A percentile compares a stretch with the other conserved stretches of the same genome.
Conservation (phyloP, 2,113 vertebrate genomes). For the Etheostoma cragini region DNA sequence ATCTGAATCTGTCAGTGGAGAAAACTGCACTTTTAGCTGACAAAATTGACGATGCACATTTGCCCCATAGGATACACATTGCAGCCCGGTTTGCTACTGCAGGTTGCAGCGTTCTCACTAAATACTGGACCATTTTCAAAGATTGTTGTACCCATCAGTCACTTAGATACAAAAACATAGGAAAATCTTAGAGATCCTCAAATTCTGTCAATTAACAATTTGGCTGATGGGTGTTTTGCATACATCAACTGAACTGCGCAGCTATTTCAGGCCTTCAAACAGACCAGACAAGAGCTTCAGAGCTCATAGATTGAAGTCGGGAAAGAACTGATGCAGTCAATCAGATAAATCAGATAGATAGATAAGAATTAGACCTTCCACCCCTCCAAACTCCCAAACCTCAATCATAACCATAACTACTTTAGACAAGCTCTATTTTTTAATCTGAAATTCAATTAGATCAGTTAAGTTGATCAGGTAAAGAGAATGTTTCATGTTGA, state of each 20-base stretch:
- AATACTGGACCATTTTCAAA: too few relatives aligned
- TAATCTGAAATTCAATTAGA: not conserved
- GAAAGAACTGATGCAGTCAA: not conserved
- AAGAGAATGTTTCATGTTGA: not conserved
- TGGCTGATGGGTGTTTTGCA: too few relatives aligned
- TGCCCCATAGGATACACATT: too few relatives aligned
- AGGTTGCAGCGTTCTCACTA: too few relatives aligned
- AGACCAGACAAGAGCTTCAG: not conserved
- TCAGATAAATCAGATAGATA: not conserved
- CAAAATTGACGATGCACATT: too few relatives aligned
- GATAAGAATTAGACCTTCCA: not conserved
- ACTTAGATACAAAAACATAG: too few relatives aligned
- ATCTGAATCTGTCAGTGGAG: too few relatives aligned
- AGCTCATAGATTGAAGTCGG: not conserved
- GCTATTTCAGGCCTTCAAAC: slow-evolving; percentile 1
- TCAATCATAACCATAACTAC: not conserved
- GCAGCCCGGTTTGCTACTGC: too few relatives aligned
- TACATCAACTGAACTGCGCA: not conserved
- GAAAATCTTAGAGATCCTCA: not conserved
- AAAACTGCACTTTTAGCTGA: too few relatives aligned
- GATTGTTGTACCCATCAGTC: too few relatives aligned
- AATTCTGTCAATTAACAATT: not conserved
- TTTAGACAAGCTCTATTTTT: not conserved
- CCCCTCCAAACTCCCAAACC: not conserved
- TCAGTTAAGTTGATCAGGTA: not conserved